Base-by-base conservation (phyloP, 2,113 vertebrate species). In the Oncorhynchus kisutch region DNA sequence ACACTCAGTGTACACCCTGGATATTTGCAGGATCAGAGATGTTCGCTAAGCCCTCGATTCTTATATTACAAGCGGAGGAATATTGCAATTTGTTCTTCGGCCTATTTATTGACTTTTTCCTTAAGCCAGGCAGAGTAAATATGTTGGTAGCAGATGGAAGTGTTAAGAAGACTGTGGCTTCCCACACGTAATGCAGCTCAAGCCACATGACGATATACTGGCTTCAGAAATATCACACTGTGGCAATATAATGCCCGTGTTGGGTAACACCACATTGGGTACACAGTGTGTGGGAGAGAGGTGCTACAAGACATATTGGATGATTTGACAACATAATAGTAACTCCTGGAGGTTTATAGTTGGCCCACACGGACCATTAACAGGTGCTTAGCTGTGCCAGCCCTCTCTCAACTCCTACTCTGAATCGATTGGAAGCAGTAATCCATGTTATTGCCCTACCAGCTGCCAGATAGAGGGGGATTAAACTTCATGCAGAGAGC, bases 61-160 rank as follows among this genome's bases (percentile, higher is more conserved):
- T 8, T 64, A 9, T 49, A 60, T 72, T 65, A 70, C 78, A 77
- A 14, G 79, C 73, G 73, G 71, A 25, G 74, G 60, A 77, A 66
- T 18, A 54, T 24, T 60, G 51, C 45, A 31, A 78, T 78, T 54
- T 69, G 48, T 74, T 65, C 22, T 74, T 24, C 18, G 9, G 57
- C 66, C 29, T 13, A 25, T 74, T 31, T 22, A 51, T 22, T 0
- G 71, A 60, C 74, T 82, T 73, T 64, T 31, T 71, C 20, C 74
- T 48, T 57, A 80, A 78, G 77, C 77, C 27, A 59, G 24, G 16
- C 45, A 60, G 25, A 67, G 67, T 74, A 74, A 39, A 59, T 71
- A 73, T 13, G 73, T 62, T 71, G 60, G 45, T 75, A 78, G 27
- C 82, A 84, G 81, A 87, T 77, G 81, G 82, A 78, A 70, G 72